Percentiles rank a stretch among this genome's conserved stretches.
These are phyloP conservation scores for Arizona elegans DNA, from an alignment of 2,113 vertebrate species.

Conservation along the genomic window DNA sequence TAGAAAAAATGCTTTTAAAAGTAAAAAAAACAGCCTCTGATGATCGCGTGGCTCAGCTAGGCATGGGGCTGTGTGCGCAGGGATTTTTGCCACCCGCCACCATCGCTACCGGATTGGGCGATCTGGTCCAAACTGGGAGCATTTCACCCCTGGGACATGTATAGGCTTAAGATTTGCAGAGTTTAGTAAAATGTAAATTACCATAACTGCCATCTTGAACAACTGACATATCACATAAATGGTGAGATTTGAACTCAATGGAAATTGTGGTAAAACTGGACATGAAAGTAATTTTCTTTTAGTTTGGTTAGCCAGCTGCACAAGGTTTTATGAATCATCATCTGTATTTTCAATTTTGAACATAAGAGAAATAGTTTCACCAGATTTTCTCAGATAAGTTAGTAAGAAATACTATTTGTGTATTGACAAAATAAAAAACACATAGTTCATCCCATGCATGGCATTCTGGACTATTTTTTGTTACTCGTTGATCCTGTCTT, in stretches of 20 bases:
- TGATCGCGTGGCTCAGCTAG: no score
- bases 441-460: slow-evolving; percentile 37
- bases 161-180: neutral
- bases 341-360: neutral
- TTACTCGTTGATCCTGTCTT: slow-evolving; percentile 73
- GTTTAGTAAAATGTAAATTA: neutral
- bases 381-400: neutral
- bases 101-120: no score
- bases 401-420: slow-evolving; percentile 17
- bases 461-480: slow-evolving; percentile 60
- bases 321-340: neutral
- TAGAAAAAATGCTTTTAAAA: no score
- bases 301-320: neutral
- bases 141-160: neutral
- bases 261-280: neutral
- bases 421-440: slow-evolving; percentile 33
- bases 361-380: neutral
- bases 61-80: no score
- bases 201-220: neutral
- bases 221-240: neutral
- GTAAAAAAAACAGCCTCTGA: no score
- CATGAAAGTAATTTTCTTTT: neutral
- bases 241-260: neutral
- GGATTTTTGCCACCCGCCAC: no score
- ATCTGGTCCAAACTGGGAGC: no score